A percentile compares a stretch with the other conserved stretches of the same genome.
Conservation (phyloP, 2,797 vertebrate species). For the Alfaro cultratus region DNA sequence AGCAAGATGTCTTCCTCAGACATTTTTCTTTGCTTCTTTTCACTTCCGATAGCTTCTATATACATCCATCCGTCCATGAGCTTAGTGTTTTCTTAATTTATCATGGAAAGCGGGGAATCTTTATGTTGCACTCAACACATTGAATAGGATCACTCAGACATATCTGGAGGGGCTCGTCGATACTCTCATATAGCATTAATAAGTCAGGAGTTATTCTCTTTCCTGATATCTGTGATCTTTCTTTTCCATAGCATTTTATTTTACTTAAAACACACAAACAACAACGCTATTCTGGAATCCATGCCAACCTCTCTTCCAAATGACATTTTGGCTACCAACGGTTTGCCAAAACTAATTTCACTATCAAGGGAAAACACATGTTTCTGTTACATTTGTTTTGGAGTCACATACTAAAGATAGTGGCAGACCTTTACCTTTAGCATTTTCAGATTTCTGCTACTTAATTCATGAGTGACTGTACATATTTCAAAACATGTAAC, state of each 20-base stretch:
- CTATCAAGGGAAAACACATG: background rate
- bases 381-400: background rate
- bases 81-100: background rate
- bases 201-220: background rate
- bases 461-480: background rate
- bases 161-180: background rate
- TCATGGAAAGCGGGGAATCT: background rate
- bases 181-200: background rate
- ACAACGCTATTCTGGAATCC: background rate
- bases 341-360: background rate
- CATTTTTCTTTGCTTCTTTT: background rate
- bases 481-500: background rate
- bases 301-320: background rate
- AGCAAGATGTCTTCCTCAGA: conserved; percentile 34
- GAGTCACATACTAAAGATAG: background rate
- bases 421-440: background rate
- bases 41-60: background rate
- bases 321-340: background rate
- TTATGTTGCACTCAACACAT: background rate
- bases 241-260: background rate
- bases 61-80: background rate
- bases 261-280: background rate
- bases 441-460: background rate
- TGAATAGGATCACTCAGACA: background rate
- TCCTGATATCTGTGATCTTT: background rate